Conservation (phyloP, 2,888 invertebrate genomes). For the Nomada fucata region DNA sequence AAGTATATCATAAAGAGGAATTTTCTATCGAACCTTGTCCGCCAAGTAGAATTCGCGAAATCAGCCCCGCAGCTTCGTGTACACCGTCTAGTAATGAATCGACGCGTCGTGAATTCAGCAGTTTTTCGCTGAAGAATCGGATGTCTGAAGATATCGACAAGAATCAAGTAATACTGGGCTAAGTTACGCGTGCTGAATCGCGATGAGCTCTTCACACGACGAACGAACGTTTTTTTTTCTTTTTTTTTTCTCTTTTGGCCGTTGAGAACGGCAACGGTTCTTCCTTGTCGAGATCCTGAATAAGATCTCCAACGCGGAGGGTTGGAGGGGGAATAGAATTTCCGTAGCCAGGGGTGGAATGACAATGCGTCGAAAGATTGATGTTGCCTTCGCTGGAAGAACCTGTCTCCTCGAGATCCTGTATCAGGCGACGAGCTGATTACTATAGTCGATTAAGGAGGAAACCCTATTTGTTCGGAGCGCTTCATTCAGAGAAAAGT, state of each 20-base stretch:
- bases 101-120: neutral
- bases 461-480: neutral
- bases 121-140: constrained; percentile 1
- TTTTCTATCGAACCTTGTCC: neutral
- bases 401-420: neutral
- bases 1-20: neutral
- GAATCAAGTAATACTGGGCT: constrained; percentile 4
- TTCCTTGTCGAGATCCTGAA: constrained; percentile 11
- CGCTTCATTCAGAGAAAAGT: too few species aligned
- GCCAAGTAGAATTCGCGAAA: neutral
- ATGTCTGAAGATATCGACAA: neutral
- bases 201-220: constrained; percentile 42
- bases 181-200: constrained; percentile 43
- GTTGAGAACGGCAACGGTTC: neutral
- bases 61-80: neutral
- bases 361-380: constrained; percentile 38
- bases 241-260: neutral
- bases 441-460: neutral
- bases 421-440: neutral
- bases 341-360: constrained; percentile 7
- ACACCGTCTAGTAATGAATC: constrained; percentile 6
- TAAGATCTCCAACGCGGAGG: neutral
- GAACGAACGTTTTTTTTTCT: neutral
- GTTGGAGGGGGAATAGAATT: constrained; percentile 20
- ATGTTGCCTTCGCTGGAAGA: constrained; percentile 9